Evolutionary conservation across 2,113 vertebrate species (phyloP).

Genomic region (Jacana jacana): DNA sequence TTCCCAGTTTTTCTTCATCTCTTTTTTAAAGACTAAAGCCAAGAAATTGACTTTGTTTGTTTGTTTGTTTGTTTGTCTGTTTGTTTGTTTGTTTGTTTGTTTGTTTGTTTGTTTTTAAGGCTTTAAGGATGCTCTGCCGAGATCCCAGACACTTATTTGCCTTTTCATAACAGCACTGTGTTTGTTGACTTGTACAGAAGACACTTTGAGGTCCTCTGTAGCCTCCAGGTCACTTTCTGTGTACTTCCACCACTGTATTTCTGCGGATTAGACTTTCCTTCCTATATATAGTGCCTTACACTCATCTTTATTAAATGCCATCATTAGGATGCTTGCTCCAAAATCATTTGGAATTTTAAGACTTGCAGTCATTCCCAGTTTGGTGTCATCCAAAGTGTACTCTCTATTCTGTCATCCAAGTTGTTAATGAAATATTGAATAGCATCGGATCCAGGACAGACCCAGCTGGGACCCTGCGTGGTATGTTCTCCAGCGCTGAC

Average conservation of each 20-base stretch:
- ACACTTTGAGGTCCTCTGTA: not conserved
- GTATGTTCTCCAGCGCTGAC: slow-evolving; percentile 4
- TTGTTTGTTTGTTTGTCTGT: not conserved
- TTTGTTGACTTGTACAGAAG: not conserved
- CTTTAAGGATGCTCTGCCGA: not conserved
- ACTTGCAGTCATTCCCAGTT: not conserved
- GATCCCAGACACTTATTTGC: not conserved
- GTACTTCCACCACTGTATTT: not conserved
- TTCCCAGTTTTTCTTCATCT: not conserved
- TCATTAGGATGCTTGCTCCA: slow-evolving; percentile 3
- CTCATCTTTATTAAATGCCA: slow-evolving; percentile 39
- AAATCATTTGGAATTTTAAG: slow-evolving; percentile 38
- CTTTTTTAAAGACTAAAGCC: not conserved
- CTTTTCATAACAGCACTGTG: not conserved
- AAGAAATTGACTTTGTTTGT: not conserved
- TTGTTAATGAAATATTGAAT: slow-evolving; percentile 57
- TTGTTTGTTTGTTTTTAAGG: not conserved
- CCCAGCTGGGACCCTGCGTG: not conserved
- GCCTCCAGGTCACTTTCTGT: not conserved
- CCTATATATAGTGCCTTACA: not conserved
- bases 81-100: not conserved
- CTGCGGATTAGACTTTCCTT: not conserved
- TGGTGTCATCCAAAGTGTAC: slow-evolving; percentile 43
- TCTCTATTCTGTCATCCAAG: slow-evolving; percentile 43
- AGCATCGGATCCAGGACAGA: slow-evolving; percentile 1